A percentile compares a stretch with the other conserved stretches of the same genome.
phyloP scores from a whole-genome alignment of 2,797 vertebrate species.

The Paratrypauchen microcephalus region DNA sequence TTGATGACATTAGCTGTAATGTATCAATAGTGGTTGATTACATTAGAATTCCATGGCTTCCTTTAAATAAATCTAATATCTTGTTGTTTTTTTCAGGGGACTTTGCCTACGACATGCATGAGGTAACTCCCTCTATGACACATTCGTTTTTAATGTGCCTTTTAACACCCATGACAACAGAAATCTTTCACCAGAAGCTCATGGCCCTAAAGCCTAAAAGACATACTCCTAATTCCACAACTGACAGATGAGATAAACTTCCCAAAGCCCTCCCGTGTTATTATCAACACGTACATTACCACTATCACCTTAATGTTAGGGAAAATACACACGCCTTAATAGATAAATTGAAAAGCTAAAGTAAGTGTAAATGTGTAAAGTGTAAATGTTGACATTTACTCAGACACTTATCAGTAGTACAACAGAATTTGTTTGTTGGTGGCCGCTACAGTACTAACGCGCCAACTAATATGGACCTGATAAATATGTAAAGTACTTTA shows the following conservation, averaged over 20 bases:
- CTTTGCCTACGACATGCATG: slow-evolving; percentile 88
- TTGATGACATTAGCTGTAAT: too few species aligned
- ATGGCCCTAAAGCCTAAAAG: slow-evolving; percentile 28
- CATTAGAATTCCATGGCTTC: neutral
- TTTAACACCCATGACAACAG: slow-evolving; percentile 15
- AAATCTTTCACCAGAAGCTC: slow-evolving; percentile 37
- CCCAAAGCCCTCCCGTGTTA: slow-evolving; percentile 34
- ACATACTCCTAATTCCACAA: slow-evolving; percentile 35
- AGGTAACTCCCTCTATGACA: slow-evolving; percentile 64
- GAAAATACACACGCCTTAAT: too few species aligned
- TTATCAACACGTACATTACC: slow-evolving; percentile 15
- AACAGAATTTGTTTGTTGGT: too few species aligned
- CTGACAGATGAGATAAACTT: slow-evolving; percentile 46
- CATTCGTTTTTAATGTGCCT: neutral
- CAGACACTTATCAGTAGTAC: too few species aligned
- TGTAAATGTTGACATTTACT: too few species aligned
- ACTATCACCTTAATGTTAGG: too few species aligned
- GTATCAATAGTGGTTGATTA: too few species aligned
- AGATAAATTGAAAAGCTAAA: too few species aligned
- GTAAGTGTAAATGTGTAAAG: too few species aligned
- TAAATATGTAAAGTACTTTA: too few species aligned
- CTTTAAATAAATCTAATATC: neutral
- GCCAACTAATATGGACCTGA: too few species aligned
- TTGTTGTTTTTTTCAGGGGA: slow-evolving; percentile 80
- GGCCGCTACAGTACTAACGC: too few species aligned